Conservation (phyloP, 2,113 vertebrate species). For the Astur gentilis region DNA sequence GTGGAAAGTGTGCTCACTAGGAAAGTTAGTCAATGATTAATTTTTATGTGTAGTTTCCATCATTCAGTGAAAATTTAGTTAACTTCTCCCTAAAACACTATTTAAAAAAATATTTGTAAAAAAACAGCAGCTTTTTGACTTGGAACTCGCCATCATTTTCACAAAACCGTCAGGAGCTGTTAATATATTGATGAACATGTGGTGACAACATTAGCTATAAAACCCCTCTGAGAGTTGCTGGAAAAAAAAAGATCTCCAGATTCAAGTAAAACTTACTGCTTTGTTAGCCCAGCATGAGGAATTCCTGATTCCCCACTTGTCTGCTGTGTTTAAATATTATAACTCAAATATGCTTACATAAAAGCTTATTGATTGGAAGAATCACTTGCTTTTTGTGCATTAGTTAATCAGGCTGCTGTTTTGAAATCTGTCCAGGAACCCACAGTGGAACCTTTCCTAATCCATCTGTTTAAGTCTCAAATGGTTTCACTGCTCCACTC, state of each 20-base stretch:
- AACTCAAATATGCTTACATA: constrained; percentile 64
- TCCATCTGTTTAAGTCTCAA: constrained; percentile 70
- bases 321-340: constrained; percentile 60
- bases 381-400: constrained; percentile 69
- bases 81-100: neutral
- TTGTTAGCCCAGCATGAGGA: constrained; percentile 31
- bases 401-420: constrained; percentile 70
- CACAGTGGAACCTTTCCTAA: constrained; percentile 68
- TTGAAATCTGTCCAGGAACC: constrained; percentile 69
- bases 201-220: constrained; percentile 6
- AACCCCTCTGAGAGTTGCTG: neutral
- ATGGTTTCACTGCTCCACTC: constrained; percentile 65
- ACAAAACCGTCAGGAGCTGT: neutral
- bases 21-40: neutral
- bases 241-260: neutral
- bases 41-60: neutral
- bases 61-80: neutral
- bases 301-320: constrained; percentile 49
- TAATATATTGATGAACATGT: constrained; percentile 13
- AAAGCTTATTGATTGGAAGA: constrained; percentile 67
- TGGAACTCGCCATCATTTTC: neutral
- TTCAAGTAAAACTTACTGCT: constrained; percentile 29
- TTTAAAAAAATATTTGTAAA: neutral
- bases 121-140: neutral
- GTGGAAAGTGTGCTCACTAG: neutral